phyloP scores from a whole-genome alignment of 2,797 vertebrate genomes.

The Ctenopoma kingsleyae region DNA sequence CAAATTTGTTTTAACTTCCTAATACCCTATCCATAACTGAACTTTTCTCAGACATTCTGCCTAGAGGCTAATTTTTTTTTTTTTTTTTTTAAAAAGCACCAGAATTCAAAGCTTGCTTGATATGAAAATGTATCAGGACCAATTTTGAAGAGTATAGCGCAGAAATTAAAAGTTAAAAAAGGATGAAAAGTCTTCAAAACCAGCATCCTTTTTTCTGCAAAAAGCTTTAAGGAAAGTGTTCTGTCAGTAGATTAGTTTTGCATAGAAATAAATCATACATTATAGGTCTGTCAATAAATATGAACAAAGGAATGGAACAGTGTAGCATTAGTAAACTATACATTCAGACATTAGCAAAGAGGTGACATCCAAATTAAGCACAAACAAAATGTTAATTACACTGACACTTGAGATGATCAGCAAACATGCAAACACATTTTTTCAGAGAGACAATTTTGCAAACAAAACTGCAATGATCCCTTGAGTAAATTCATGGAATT shows the following conservation, averaged over 20 bases:
- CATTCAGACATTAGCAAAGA: constrained; percentile 62
- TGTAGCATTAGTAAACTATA: constrained; percentile 64
- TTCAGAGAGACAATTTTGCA: not conserved
- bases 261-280: constrained; percentile 19
- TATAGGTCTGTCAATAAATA: constrained; percentile 6
- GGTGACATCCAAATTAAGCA: constrained; percentile 47
- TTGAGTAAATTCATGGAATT: constrained; percentile 25
- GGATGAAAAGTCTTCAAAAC: constrained; percentile 38
- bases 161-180: constrained; percentile 30
- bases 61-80: constrained; percentile 9
- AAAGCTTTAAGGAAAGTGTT: constrained; percentile 21
- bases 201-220: constrained; percentile 26
- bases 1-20: constrained; percentile 23
- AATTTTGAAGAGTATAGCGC: constrained; percentile 22
- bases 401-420: constrained; percentile 23
- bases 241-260: constrained; percentile 26
- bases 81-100: constrained; percentile 8
- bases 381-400: constrained; percentile 50
- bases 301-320: constrained; percentile 21
- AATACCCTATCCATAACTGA: constrained; percentile 39
- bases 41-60: constrained; percentile 18
- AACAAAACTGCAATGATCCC: constrained; percentile 7
- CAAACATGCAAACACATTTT: constrained; percentile 1
- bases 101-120: constrained; percentile 20
- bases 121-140: constrained; percentile 32